A percentile compares a stretch with the other conserved stretches of the same genome.
Conservation (phyloP, 2,888 invertebrate genomes). For the Gryllus longicercus region DNA sequence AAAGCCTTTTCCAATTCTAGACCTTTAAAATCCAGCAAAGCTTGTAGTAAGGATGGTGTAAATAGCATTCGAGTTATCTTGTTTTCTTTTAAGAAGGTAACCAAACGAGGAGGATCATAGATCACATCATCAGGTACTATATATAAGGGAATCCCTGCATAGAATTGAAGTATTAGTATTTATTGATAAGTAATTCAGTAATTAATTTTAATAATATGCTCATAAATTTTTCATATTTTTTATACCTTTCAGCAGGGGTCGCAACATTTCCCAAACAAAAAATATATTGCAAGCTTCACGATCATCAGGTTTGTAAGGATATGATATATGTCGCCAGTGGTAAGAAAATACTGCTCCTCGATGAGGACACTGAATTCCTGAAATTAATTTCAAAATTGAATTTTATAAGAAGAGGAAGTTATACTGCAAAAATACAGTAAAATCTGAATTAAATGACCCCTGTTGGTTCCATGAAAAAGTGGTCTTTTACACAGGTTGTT, state of each 20-base stretch:
- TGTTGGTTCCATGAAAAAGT: too few species aligned
- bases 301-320: conserved; percentile 40
- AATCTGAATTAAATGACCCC: too few species aligned
- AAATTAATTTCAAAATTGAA: conserved; percentile 18
- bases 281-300: conserved; percentile 42
- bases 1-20: conserved; percentile 35
- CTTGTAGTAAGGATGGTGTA: conserved; percentile 40
- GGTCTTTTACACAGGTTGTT: too few species aligned
- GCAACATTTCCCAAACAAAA: conserved; percentile 42
- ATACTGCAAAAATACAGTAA: too few species aligned
- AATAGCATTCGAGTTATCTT: conserved; percentile 41
- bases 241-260: conserved; percentile 41
- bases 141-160: conserved; percentile 39
- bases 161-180: not conserved
- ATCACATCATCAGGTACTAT: conserved; percentile 41
- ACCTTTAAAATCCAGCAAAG: conserved; percentile 39
- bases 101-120: conserved; percentile 40
- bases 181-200: not conserved
- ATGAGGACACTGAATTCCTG: conserved; percentile 40
- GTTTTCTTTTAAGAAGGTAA: conserved; percentile 37
- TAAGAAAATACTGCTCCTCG: conserved; percentile 38
- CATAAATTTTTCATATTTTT: not conserved
- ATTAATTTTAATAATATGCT: not conserved
- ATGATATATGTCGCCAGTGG: conserved; percentile 40
- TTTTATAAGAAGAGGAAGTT: too few species aligned